Base-by-base conservation (phyloP, 2,113 vertebrate species). In the Parus major region DNA sequence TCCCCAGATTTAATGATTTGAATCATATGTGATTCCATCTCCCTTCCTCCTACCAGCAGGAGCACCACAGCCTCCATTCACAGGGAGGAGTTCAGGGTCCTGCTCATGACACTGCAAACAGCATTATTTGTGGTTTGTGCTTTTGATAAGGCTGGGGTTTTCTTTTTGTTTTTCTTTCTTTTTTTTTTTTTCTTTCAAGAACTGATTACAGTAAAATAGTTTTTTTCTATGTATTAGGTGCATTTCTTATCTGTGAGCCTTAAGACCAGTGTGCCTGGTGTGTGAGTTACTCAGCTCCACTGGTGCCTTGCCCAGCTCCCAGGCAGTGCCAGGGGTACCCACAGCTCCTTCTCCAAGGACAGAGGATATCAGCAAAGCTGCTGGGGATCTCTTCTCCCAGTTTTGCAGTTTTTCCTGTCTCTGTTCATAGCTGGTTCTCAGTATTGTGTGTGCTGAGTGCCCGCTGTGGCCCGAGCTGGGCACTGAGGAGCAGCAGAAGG, bases 301-400 rank as follows among this genome's bases (percentile, higher is more conserved):
- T 33, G 41, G 28, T 29, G 23, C 64, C 44, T 29, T 22, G 41
- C 5, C 49, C 73, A 60, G 91, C 28, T 56, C 44, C 50, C 0
- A 0, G n/a, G 42, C 73, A 66, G 61, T 0, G 0, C 25, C 2
- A 0, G 4, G 6, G 28, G 25, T 2, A 2, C 42, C 64, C 11
- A 1, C 20, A 56, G 53, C 82, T 44, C 59, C 75, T 5, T n/a
- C 61, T 41, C 27, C 6, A 6, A 57, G 53, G 76, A 10, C 63
- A 80, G 44, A 68, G 41, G 24, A 35, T 4, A 5, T 5, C 21
- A 46, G 1, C 49, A 44, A 5, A 53, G n/a, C 18, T 77, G 36
- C 80, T 46, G 41, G 7, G 50, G 9, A 18, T 72, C 46, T 41
- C 59, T 73, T 9, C 79, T 72, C 11, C 49, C 12, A 11, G 11